Evolutionary conservation across 2,888 invertebrate genomes (phyloP), one percentile per base, ranked within the genome.

Genomic region (Alloplasta piceator): DNA sequence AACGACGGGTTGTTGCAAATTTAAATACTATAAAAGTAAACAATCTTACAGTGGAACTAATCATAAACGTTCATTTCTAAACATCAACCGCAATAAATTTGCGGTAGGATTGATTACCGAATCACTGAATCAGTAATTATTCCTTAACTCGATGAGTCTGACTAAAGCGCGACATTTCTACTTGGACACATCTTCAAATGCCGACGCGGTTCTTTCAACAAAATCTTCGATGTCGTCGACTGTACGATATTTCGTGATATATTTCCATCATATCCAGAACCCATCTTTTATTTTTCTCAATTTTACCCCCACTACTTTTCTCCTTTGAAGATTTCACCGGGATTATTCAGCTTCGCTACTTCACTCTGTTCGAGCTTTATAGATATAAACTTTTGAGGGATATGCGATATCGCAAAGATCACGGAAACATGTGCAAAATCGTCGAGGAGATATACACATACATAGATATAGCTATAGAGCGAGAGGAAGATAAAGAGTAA

Each of bases 391-490:
- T 46, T 74, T 48, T 74, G 48, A 66, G 52, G 55, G 71, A 55
- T 81, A 78, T 78, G 52, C 52, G 74, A 74, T 66, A 71, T 71
- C 55, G 61, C 64, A 67, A 78, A 74, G 66, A 70, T 78, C 78
- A 74, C 41, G 48, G 50, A 63, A 75, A 67, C 60, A 58, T 58
- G 60, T 43, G 50, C 50, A 43, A 60, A 75, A 50, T 50, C 41
- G 58, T 60, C 67, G 67, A 36, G 26, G 16, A n/a, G 39, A n/a
- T n/a, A n/a, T n/a, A n/a, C n/a, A n/a, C n/a, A n/a, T n/a, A n/a
- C n/a, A n/a, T 41, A 71, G 6, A 50, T 14, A 58, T 7, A 41
- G 58, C 2, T 26, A 10, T 36, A 6, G 39, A 39, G 6, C 56
- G 50, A 78, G 55, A 70, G 64, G 9, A 41, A 38, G 50, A 80